Evolutionary conservation across 2,888 invertebrate genomes (phyloP).

Genomic region (Dicyrtomina minuta): DNA sequence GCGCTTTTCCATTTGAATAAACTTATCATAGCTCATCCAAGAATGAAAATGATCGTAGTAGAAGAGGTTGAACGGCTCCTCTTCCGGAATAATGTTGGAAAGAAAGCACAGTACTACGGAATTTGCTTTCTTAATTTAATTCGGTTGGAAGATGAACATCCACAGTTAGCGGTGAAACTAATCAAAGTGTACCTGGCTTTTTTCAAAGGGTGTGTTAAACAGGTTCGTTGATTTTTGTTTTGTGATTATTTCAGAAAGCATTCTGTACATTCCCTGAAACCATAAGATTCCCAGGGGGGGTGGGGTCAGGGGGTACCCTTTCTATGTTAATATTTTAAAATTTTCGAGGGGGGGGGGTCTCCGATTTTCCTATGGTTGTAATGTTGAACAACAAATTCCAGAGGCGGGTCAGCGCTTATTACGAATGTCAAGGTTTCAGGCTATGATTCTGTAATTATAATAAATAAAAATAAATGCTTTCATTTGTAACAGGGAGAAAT

Average conservation of each 20-base stretch:
- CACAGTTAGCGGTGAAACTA: conserved; percentile 75
- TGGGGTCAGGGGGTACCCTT: too few species aligned
- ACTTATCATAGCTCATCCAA: conserved; percentile 79
- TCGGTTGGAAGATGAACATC: conserved; percentile 70
- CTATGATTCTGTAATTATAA: too few species aligned
- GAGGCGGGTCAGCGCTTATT: too few species aligned
- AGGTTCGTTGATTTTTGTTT: neutral
- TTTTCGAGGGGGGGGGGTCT: too few species aligned
- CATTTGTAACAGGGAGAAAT: conserved; percentile 65
- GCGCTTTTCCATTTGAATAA: conserved; percentile 81
- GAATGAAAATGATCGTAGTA: conserved; percentile 86
- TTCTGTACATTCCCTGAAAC: neutral
- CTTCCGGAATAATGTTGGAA: conserved; percentile 78
- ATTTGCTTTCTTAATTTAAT: conserved; percentile 89
- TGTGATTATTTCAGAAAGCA: neutral
- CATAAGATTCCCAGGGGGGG: too few species aligned
- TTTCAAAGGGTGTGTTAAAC: conserved; percentile 85
- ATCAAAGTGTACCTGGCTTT: conserved; percentile 92
- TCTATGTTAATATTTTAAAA: neutral
- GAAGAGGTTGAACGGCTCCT: conserved; percentile 86
- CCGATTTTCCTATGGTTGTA: too few species aligned
- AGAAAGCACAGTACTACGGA: conserved; percentile 87
- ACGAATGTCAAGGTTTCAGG: too few species aligned
- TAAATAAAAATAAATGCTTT: too few species aligned
- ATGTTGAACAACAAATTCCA: too few species aligned